Percentiles rank a stretch among this genome's conserved stretches.
phyloP scores from a whole-genome alignment of 2,113 vertebrate genomes.

The Tragelaphus strepsiceros region DNA sequence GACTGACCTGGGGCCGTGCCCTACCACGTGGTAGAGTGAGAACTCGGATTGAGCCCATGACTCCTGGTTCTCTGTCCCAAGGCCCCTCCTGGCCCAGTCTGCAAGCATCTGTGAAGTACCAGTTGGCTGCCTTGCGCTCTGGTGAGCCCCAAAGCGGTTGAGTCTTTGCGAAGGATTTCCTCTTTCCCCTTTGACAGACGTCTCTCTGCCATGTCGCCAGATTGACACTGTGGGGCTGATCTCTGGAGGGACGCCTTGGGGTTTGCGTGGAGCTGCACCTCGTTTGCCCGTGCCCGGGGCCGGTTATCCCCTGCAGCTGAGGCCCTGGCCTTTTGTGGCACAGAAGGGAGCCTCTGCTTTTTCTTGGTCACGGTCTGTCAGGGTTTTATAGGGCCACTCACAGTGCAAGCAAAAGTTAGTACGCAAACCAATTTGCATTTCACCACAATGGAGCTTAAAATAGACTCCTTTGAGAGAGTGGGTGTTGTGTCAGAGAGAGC shows the following conservation, averaged over 20 bases:
- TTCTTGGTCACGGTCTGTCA: not conserved
- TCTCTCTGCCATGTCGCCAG: not conserved
- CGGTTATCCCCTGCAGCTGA: accelerated
- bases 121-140: not conserved
- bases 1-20: not conserved
- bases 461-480: conserved; percentile 10
- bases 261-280: not conserved
- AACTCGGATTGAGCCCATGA: not conserved
- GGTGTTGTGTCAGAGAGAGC: not conserved
- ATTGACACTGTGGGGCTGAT: not conserved
- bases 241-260: not conserved
- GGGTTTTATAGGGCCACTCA: not conserved
- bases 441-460: conserved; percentile 43
- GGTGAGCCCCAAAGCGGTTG: not conserved
- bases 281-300: accelerated
- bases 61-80: not conserved
- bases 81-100: not conserved
- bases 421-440: conserved; percentile 46
- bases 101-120: not conserved
- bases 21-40: not conserved
- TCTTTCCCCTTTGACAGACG: not conserved
- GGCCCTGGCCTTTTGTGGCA: not conserved
- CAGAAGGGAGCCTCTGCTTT: not conserved
- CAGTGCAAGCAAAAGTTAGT: conserved; percentile 25
- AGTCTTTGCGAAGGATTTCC: not conserved